phyloP scores from a whole-genome alignment of 2,888 invertebrate species.

The Torymus tubicola region DNA sequence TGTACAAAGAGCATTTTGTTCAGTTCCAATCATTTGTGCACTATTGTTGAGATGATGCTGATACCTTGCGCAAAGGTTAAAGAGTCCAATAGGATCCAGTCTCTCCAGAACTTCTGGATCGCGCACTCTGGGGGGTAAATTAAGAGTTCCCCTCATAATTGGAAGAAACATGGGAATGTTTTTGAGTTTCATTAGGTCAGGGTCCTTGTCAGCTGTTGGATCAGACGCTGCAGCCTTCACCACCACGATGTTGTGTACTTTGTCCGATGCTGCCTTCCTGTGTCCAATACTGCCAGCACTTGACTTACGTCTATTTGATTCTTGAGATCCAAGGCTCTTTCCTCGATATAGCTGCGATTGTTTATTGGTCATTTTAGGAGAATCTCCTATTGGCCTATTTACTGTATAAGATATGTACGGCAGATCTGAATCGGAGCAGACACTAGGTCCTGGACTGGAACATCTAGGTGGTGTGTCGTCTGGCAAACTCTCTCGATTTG shows the following conservation, averaged over 20 bases:
- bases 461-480: constrained; percentile 81
- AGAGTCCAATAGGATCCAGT: constrained; percentile 83
- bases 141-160: constrained; percentile 92
- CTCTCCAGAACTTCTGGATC: constrained; percentile 93
- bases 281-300: constrained; percentile 62
- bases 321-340: constrained; percentile 69
- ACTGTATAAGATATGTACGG: constrained; percentile 95
- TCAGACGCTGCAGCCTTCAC: constrained; percentile 83
- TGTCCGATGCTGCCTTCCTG: constrained; percentile 66
- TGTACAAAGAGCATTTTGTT: constrained; percentile 85
- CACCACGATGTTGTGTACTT: constrained; percentile 87
- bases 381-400: constrained; percentile 92
- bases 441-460: constrained; percentile 90
- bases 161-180: constrained; percentile 95
- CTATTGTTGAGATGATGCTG: constrained; percentile 91
- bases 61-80: constrained; percentile 87
- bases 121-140: constrained; percentile 86
- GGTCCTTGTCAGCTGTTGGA: constrained; percentile 84
- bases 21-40: constrained; percentile 88
- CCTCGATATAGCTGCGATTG: constrained; percentile 68
- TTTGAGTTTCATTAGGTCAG: constrained; percentile 84
- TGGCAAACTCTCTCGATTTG: constrained; percentile 70
- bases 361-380: constrained; percentile 83
- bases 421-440: constrained; percentile 92
- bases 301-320: constrained; percentile 69